Conservation (phyloP, 2,888 invertebrate genomes). For the Campoletis raptor region DNA sequence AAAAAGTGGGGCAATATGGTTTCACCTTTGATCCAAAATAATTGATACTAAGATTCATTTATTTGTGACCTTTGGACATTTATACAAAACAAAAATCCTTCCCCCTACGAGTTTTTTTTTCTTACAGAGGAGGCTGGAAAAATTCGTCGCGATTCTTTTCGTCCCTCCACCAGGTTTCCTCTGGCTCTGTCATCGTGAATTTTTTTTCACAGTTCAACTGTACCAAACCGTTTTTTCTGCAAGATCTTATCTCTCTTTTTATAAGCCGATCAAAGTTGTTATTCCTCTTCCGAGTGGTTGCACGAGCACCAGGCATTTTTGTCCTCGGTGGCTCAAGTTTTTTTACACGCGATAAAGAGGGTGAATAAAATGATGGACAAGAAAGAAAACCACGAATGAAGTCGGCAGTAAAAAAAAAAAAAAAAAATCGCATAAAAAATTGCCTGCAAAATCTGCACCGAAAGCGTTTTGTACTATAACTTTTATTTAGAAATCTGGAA, state of each 20-base stretch:
- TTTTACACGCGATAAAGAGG: conserved; percentile 6
- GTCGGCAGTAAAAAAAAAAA: conserved; percentile 44
- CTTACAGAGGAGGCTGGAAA: not conserved
- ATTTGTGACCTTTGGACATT: not conserved
- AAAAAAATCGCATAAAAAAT: conserved; percentile 15
- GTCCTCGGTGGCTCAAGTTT: conserved; percentile 10
- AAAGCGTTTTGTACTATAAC: too few relatives aligned
- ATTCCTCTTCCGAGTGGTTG: conserved; percentile 40
- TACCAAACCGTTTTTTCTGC: conserved; percentile 41
- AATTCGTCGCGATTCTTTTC: not conserved
- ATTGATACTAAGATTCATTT: not conserved
- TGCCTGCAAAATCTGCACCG: not conserved
- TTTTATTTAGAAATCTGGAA: conserved; percentile 7
- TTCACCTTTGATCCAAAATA: not conserved
- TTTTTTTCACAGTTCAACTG: conserved; percentile 20
- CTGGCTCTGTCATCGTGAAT: not conserved
- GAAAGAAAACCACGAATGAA: conserved; percentile 23
- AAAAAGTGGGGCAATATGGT: not conserved
- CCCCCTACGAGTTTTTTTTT: not conserved
- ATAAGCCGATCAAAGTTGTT: conserved; percentile 52
- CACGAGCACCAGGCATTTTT: conserved; percentile 32
- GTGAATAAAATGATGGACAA: not conserved
- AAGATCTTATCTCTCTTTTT: conserved; percentile 34
- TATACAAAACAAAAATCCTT: not conserved
- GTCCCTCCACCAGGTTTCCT: not conserved